Evolutionary conservation across 2,888 invertebrate species (phyloP).

Genomic region (Leptothorax acervorum): DNA sequence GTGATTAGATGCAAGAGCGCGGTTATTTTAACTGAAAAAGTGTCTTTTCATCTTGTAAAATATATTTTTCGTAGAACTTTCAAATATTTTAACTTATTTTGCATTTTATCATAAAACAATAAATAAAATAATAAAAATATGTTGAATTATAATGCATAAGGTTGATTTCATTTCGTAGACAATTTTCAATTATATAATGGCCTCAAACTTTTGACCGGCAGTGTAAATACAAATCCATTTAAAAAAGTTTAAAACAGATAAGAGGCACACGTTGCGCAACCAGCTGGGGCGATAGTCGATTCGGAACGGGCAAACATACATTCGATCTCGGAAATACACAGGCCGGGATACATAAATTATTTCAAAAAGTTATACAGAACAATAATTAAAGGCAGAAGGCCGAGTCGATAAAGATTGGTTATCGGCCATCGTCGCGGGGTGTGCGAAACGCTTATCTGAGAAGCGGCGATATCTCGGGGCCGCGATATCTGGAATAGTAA

Average conservation of each 20-base stretch:
- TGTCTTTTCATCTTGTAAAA: too few species aligned
- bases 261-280: background rate
- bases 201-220: too few species aligned
- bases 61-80: too few species aligned
- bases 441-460: slow-evolving; percentile 7
- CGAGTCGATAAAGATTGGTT: background rate
- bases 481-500: slow-evolving; percentile 2
- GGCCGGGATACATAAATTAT: background rate
- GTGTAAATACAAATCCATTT: background rate
- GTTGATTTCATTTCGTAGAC: too few species aligned
- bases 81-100: too few species aligned
- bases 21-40: too few species aligned
- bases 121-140: too few species aligned
- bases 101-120: too few species aligned
- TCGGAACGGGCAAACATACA: background rate
- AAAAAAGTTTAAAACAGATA: background rate
- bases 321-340: background rate
- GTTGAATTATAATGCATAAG: too few species aligned
- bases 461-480: background rate
- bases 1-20: too few species aligned
- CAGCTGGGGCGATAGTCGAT: background rate
- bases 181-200: too few species aligned
- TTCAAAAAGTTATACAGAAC: background rate
- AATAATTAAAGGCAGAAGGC: background rate
- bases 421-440: background rate